These are phyloP conservation scores for Kryptopterus vitreolus DNA, from an alignment of 2,797 vertebrate species.

Conservation along the genomic window DNA sequence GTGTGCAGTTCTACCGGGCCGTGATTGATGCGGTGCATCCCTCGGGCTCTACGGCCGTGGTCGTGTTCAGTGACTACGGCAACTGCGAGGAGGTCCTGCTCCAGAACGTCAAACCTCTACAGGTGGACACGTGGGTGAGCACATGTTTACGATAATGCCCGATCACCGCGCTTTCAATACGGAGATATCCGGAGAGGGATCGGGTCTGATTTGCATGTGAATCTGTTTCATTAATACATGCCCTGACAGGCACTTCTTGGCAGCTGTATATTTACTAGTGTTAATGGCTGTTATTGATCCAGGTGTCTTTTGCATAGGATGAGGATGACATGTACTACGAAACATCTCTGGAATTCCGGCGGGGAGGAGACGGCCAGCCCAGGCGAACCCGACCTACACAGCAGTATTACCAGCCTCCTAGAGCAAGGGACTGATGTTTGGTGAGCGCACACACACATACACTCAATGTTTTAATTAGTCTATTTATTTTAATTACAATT, in stretches of 20 bases:
- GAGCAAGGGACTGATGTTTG: conserved; percentile 87
- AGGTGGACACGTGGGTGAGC: conserved; percentile 87
- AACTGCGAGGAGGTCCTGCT: conserved; percentile 98
- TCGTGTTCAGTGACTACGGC: conserved; percentile 95
- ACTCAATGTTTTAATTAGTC: too few relatives aligned
- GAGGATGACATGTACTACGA: conserved; percentile 93
- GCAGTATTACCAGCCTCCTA: conserved; percentile 95
- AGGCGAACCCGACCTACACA: conserved; percentile 90
- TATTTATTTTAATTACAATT: too few relatives aligned
- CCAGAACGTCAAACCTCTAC: conserved; percentile 90
- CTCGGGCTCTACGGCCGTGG: conserved; percentile 94
- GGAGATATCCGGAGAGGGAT: background rate
- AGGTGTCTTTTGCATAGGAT: conserved; percentile 66
- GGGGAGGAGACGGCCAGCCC: conserved; percentile 93
- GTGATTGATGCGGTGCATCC: conserved; percentile 95
- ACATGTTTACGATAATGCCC: conserved; percentile 23
- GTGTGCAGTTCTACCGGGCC: conserved; percentile 89
- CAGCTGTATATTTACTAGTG: background rate
- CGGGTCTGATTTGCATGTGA: background rate
- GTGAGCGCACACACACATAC: background rate
- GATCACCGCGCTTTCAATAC: background rate
- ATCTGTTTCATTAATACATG: background rate
- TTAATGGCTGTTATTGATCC: conserved; percentile 9
- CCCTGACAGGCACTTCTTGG: background rate
- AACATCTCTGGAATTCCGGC: conserved; percentile 90